Evolutionary conservation across 2,797 vertebrate species (phyloP), one percentile per base, ranked within the genome.

Genomic region (Enoplosus armatus): DNA sequence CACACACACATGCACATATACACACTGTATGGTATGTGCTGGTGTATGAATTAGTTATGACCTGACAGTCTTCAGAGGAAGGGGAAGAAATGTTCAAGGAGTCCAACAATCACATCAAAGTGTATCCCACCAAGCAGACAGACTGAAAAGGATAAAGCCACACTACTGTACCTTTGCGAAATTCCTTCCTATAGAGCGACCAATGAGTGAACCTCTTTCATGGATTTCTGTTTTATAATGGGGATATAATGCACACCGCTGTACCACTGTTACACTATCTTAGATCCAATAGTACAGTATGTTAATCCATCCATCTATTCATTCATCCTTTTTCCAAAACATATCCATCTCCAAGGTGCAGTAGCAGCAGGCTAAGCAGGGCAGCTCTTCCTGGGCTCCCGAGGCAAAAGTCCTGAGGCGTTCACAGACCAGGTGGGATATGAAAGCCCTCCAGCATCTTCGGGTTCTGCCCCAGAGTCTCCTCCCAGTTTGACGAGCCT

Each of bases 31-130:
- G 80, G 69, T 85, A 84, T 86, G 83, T 87, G 89, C 82, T 54
- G 62, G 45, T 12, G 59, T 8, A 89, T 94, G 85, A 93, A 94
- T 94, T 88, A 93, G 54, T 92, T 67, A 94, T 92, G 80, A 80
- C 26, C 75, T 81, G 87, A 90, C 87, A 85, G 82, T 73, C 90
- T 93, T 92, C 91, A 87, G 79, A 90, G 71, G 74, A 81, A 80
- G 55, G 75, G 72, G 81, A 84, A 84, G 80, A 87, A 84, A 90
- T 80, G 74, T 78, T 90, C 75, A 81, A 78, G 81, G 83, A 89
- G 63, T 72, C 82, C 79, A 64, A 87, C 86, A 89, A 91, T 87
- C 83, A 87, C 90, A 89, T 92, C 87, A 92, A 92, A 91, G 90
- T 67, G 43, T n/a, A 63, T 75, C 75, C 56, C 65, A 72, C 6